Percentiles rank a stretch among this genome's conserved stretches.
phyloP scores from a whole-genome alignment of 2,113 vertebrate genomes.

The Phyllostomus discolor region DNA sequence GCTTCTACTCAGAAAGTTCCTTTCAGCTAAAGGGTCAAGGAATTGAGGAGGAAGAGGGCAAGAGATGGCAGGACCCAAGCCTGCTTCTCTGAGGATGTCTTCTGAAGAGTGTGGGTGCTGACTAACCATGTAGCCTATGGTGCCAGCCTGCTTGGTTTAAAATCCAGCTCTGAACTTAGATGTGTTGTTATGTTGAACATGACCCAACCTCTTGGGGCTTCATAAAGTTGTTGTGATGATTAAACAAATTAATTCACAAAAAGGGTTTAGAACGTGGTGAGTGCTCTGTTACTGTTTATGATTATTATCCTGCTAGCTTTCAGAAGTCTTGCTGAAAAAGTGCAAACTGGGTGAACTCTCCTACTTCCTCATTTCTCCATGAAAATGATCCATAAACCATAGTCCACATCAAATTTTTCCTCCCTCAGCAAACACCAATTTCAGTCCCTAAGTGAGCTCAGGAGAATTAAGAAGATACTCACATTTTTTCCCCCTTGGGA shows the following conservation, averaged over 20 bases:
- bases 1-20: not conserved
- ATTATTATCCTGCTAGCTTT: not conserved
- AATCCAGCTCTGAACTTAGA: not conserved
- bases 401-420: not conserved
- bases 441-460: not conserved
- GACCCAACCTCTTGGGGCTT: not conserved
- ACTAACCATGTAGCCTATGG: not conserved
- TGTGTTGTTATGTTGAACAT: not conserved
- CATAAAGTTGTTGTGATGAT: not conserved
- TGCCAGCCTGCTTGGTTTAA: not conserved
- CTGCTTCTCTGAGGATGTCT: not conserved
- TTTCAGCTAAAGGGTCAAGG: not conserved
- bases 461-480: constrained; percentile 35
- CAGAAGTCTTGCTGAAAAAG: not conserved
- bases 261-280: not conserved
- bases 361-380: not conserved
- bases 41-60: not conserved
- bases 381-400: not conserved
- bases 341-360: not conserved
- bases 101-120: not conserved
- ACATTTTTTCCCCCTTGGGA: not conserved
- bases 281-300: not conserved
- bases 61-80: not conserved
- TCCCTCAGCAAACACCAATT: constrained; percentile 14
- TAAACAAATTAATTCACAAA: not conserved